Evolutionary conservation across 2,888 invertebrate species (phyloP).

Genomic region (Coecobrya sp.): DNA sequence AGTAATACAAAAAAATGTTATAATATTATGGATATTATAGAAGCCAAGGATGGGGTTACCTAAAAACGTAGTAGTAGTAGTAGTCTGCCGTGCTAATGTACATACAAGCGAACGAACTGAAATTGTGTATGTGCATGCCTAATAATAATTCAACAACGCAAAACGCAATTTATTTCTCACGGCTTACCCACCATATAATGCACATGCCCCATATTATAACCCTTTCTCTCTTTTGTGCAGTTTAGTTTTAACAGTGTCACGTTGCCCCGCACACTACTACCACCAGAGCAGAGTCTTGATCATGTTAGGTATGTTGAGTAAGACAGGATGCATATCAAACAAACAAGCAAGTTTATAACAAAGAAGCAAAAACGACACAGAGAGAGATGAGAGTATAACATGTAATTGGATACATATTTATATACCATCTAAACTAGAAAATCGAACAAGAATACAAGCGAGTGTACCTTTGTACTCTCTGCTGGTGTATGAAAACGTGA

Average conservation of each 20-base stretch:
- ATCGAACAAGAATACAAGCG: slow-evolving; percentile 19
- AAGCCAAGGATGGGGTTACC: slow-evolving; percentile 80
- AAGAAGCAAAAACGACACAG: not conserved
- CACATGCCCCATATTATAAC: not conserved
- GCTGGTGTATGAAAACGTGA: slow-evolving; percentile 24
- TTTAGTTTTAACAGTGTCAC: slow-evolving; percentile 11
- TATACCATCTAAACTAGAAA: not conserved
- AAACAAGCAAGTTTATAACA: slow-evolving; percentile 8
- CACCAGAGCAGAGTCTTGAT: not conserved
- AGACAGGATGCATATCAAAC: slow-evolving; percentile 25
- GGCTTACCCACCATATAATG: not conserved
- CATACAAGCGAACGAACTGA: slow-evolving; percentile 65
- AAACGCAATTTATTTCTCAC: slow-evolving; percentile 46
- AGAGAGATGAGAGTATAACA: not conserved
- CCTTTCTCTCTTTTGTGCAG: not conserved
- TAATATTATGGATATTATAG: slow-evolving; percentile 74
- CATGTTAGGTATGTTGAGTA: slow-evolving; percentile 24
- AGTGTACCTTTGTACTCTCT: not conserved
- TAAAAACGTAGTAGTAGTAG: slow-evolving; percentile 32
- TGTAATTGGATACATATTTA: not conserved
- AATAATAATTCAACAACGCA: slow-evolving; percentile 6
- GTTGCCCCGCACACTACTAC: slow-evolving; percentile 54
- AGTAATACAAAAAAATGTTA: too few species aligned
- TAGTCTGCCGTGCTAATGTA: slow-evolving; percentile 63
- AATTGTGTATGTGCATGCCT: slow-evolving; percentile 51